These are phyloP conservation scores for Ridgeia piscesae DNA, from an alignment of 1,140 invertebrate genomes.

Conservation along the genomic window DNA sequence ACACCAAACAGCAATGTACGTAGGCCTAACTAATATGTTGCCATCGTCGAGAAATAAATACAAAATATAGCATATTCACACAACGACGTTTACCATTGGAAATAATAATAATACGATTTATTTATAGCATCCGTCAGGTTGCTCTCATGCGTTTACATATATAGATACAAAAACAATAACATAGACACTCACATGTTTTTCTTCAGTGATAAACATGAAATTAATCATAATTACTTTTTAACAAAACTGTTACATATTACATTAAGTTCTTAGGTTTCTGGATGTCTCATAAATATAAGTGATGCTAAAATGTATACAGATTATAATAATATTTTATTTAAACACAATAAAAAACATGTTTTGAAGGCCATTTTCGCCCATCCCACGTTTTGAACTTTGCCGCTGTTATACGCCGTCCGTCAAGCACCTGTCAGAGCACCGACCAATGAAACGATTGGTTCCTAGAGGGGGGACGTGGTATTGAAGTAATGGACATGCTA, in stretches of 20 bases:
- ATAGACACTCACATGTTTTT: neutral
- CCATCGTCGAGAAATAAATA: no score
- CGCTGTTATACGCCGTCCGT: neutral
- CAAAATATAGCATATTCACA: no score
- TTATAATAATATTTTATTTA: neutral
- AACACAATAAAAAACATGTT: neutral
- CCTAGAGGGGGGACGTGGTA: neutral
- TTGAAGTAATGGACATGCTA: neutral
- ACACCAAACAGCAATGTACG: no score
- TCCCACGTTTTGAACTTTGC: neutral
- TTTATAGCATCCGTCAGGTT: no score
- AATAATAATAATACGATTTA: no score
- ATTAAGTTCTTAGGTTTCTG: neutral
- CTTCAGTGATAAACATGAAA: neutral
- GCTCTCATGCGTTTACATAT: no score
- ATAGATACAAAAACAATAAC: no score
- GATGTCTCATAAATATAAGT: neutral
- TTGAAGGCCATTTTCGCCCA: neutral
- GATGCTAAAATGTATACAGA: neutral
- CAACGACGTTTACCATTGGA: no score
- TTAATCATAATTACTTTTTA: no score
- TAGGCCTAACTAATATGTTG: no score
- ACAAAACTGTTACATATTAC: neutral
- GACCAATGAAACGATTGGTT: neutral
- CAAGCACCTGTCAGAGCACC: conserved; percentile 3